Evolutionary conservation across 1,140 invertebrate species (phyloP), one percentile per base, ranked within the genome.

Genomic region (Babylonia areolata): DNA sequence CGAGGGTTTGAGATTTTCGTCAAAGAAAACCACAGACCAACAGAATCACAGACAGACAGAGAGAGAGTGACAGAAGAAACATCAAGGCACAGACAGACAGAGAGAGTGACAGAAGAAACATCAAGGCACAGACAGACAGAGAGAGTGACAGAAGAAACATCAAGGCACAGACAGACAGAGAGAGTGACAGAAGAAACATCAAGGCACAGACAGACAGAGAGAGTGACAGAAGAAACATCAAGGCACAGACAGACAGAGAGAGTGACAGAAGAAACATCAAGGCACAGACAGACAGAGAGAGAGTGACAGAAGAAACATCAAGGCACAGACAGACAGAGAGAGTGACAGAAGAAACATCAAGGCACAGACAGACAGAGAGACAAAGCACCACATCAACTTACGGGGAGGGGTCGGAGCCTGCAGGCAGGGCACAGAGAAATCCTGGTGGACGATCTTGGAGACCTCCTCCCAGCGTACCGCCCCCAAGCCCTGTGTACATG

Each of bases 251-350:
- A 77, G 33, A 33, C 9, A 20, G n/a, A 40, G 5, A n/a, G 17
- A 31, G 15, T 9, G 39, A 31, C 73, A 77, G 17, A 20, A n/a
- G n/a, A n/a, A n/a, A n/a, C n/a, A n/a, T n/a, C n/a, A n/a, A n/a
- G n/a, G n/a, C n/a, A n/a, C n/a, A n/a, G n/a, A n/a, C n/a, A n/a
- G 5, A 77, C 3, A 77, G 2, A 33, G 33, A 40, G 3, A 17
- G 28, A n/a, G n/a, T 23, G 3, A 40, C 33, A 77, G 9, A 77
- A 3, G 35, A 3, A 77, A 3, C 3, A 31, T 17, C 33, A 40
- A 31, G 9, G 0, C 93, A 95, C 64, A 95, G 95, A 37, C 91
- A 94, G 15, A 89, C 91, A 28, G 91, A 95, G 80, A 87, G 92
- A 87, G 86, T 51, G 37, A 86, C 6, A 51, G 90, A 40, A 90